Base-by-base conservation (phyloP, 2,888 invertebrate species). In the Trachelus troglodyta region DNA sequence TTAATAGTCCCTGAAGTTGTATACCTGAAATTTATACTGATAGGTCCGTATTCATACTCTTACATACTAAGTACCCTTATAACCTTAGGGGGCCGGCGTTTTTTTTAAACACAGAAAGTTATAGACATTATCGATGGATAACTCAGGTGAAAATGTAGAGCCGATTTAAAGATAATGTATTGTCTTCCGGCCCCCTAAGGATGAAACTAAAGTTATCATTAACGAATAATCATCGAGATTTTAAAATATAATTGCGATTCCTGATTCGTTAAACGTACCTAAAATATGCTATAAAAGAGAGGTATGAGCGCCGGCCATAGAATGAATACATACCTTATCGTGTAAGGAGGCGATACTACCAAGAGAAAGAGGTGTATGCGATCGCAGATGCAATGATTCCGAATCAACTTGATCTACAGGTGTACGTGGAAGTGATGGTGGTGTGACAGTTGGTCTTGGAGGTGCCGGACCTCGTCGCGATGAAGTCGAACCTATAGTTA, bases 281-380 rank as follows among this genome's bases (percentile, higher is more conserved):
- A 15, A 71, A 33, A 31, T 12, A 71, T 12, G 71, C 31, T 31
- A 71, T 33, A 30, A 71, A 15, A 71, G 31, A 33, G 56, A 23
- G 9, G 23, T 56, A 56, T 56, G 56, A 56, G 23, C 9, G 23
- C 2, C 15, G 23, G 9, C 9, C 23, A 23, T 56, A 56, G 9
- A 23, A 56, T 56, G 23, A 56, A 23, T 56, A 56, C 85, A 81
- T 87, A 94, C 94, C 92, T 96, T 96, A 85, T 96, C 96, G 86
- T 96, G 96, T 82, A 96, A 92, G 23, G 96, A 96, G 90, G 95
- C 95, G 94, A 96, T 95, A 89, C 95, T 96, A 89, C 96, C 96
- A 76, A 96, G 93, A 81, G 95, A 95, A 82, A 95, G 94, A 35
- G 96, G 95, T 75, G 94, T 94, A 84, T 94, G 93, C 75, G 94